These are phyloP conservation scores for Protonemura montana DNA, from an alignment of 2,888 invertebrate genomes.

Conservation along the genomic window DNA sequence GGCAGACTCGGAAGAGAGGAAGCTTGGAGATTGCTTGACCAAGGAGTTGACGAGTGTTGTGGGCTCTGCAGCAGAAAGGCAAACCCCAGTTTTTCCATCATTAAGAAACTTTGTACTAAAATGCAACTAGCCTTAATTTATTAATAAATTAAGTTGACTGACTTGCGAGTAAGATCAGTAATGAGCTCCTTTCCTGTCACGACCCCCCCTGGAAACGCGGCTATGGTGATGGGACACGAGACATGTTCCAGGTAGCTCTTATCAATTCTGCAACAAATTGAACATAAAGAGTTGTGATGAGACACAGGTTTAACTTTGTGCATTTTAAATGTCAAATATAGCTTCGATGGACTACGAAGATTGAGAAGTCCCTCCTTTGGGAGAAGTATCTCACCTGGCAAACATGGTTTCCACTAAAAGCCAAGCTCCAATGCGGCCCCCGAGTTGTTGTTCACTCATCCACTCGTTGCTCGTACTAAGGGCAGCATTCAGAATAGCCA, in stretches of 20 bases:
- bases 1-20: slow-evolving; percentile 62
- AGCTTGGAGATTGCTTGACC: background rate
- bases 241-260: slow-evolving; percentile 52
- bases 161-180: slow-evolving; percentile 49
- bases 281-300: too few species aligned
- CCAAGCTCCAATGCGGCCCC: slow-evolving; percentile 58
- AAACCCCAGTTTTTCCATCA: too few species aligned
- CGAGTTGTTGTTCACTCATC: slow-evolving; percentile 51
- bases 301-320: too few species aligned
- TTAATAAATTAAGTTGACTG: background rate
- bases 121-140: background rate
- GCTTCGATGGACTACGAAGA: too few species aligned
- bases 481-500: slow-evolving; percentile 42
- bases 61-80: too few species aligned
- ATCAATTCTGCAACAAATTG: slow-evolving; percentile 49
- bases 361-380: too few species aligned
- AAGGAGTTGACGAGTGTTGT: too few species aligned
- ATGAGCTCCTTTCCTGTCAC: slow-evolving; percentile 56
- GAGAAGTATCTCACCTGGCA: slow-evolving; percentile 51
- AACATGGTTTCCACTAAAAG: slow-evolving; percentile 58
- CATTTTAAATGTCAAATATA: too few species aligned
- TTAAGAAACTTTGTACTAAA: too few species aligned
- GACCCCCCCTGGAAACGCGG: slow-evolving; percentile 52
- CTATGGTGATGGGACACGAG: slow-evolving; percentile 55
- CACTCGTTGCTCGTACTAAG: background rate